Evolutionary conservation across 1,140 invertebrate genomes (phyloP).

Genomic region (Drosophila mauritiana): DNA sequence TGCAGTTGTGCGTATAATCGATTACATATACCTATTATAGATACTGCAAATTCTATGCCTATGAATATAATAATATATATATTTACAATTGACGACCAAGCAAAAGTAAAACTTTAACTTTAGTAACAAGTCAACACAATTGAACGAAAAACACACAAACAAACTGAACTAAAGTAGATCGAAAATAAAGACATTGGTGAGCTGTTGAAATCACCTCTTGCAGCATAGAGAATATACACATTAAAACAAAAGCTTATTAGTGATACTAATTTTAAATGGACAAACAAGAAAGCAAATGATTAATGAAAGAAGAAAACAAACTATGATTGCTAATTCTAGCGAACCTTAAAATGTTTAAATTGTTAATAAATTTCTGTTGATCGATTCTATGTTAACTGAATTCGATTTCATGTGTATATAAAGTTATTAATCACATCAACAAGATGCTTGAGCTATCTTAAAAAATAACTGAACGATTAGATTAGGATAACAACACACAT

Average conservation of each 20-base stretch:
- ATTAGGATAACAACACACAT: constrained; percentile 11
- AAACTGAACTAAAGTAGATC: constrained; percentile 43
- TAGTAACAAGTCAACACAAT: constrained; percentile 53
- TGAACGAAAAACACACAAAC: constrained; percentile 9
- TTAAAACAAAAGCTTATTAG: constrained; percentile 68
- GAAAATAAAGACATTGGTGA: constrained; percentile 28
- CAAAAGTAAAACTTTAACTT: constrained; percentile 78
- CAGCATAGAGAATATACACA: constrained; percentile 26
- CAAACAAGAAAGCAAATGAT: constrained; percentile 5
- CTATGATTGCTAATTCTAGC: constrained; percentile 46
- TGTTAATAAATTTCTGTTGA: constrained; percentile 44
- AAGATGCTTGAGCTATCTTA: constrained; percentile 37
- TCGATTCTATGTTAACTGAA: constrained; percentile 22
- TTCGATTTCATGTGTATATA: constrained; percentile 48
- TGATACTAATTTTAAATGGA: constrained; percentile 79
- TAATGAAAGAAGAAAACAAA: constrained; percentile 16
- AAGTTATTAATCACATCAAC: constrained; percentile 14
- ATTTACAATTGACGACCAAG: constrained; percentile 76
- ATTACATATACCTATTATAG: constrained; percentile 33
- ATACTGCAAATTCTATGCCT: constrained; percentile 59
- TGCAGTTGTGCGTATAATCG: constrained; percentile 37
- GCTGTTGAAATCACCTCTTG: constrained; percentile 19
- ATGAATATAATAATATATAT: constrained; percentile 46
- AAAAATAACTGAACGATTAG: constrained; percentile 24
- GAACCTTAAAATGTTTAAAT: constrained; percentile 40